Conservation (phyloP, 2,797 vertebrate species). For the Neopelma chrysocephalum region DNA sequence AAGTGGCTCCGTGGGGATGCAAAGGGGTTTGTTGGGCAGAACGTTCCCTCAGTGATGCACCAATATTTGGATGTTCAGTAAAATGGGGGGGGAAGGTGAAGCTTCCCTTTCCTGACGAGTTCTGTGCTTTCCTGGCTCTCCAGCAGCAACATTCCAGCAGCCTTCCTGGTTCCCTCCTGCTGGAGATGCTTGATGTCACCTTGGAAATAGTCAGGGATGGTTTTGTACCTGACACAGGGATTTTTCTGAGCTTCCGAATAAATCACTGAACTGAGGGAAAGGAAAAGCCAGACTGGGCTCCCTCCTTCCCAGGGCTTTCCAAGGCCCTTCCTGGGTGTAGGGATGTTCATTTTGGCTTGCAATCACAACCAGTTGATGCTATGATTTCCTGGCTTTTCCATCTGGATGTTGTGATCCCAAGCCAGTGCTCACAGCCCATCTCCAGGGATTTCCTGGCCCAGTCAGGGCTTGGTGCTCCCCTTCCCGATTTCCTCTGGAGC, state of each 20-base stretch:
- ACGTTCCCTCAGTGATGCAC: neutral
- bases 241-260: neutral
- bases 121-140: neutral
- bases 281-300: neutral
- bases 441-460: neutral
- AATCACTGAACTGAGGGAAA: neutral
- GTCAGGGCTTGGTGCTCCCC: too few relatives aligned
- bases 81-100: neutral
- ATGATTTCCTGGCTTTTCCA: neutral
- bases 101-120: neutral
- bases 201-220: neutral
- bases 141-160: neutral
- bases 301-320: neutral
- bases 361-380: neutral
- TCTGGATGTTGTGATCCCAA: neutral
- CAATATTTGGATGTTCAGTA: neutral
- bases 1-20: constrained; percentile 63
- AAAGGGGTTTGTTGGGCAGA: constrained; percentile 36
- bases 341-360: neutral
- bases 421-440: neutral
- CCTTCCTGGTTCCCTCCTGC: neutral
- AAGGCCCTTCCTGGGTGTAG: neutral
- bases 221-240: neutral
- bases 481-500: neutral
- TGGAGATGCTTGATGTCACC: neutral